Base-by-base conservation (phyloP, 2,113 vertebrate species). In the Microcebus murinus region DNA sequence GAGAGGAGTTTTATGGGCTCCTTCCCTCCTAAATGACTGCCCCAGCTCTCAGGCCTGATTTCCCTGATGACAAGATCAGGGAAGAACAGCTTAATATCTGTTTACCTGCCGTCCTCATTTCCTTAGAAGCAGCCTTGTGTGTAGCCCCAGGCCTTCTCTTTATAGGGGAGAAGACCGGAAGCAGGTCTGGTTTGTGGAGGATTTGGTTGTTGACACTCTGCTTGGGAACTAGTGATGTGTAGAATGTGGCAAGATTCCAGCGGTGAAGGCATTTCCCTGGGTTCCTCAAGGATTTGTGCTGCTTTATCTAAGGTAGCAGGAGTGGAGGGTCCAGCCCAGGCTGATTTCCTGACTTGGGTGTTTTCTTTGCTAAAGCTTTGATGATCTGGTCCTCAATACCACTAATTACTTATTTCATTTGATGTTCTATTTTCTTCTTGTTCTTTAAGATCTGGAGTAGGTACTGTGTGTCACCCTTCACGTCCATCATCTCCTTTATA, bases 141-240 rank as follows among this genome's bases (percentile, higher is more conserved):
- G 4, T 10, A 61, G 70, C 94, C 95, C 11, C 23, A 27, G 20
- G 80, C 55, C 17, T 52, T 89, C 17, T 74, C 42, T 94, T 34
- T 50, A 76, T 93, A 80, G n/a, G 55, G 0, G n/a, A 25, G 36
- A 79, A 70, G 68, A 93, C 95, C 50, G 21, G 94, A 98, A 95
- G 93, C 89, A 84, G 92, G 81, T 90, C 73, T 87, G 85, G 76
- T 94, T 89, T 82, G 23, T 73, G 87, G 85, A 70, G n/a, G 96
- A 97, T 97, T 97, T 94, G 88, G 85, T 82, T 95, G 97, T 96
- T 98, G 97, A 98, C 96, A 77, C 96, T 97, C 97, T 97, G 94
- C 97, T 97, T 89, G 92, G 88, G 74, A 98, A 67, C 31, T 12
- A 84, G 76, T 36, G 55, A 74, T 42, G 71, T 82, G 87, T 68